Percentiles rank a stretch among this genome's conserved stretches.
Conservation (phyloP, 2,888 invertebrate genomes). For the Hypselothyrea guttata region DNA sequence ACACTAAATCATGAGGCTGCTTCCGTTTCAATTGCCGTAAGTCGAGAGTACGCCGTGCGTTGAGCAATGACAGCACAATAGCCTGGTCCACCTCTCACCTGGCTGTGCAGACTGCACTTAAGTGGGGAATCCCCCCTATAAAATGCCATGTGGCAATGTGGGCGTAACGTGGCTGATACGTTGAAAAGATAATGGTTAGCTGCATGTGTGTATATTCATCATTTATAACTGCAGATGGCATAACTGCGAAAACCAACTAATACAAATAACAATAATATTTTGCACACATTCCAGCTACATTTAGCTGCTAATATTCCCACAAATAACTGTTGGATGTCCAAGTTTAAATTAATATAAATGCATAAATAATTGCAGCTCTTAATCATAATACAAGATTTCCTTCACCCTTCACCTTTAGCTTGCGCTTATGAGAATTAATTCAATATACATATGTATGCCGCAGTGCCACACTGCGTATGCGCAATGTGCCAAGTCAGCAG, state of each 20-base stretch:
- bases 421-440: slow-evolving; percentile 79
- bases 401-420: slow-evolving; percentile 46
- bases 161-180: too few species aligned
- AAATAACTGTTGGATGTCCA: not conserved
- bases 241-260: not conserved
- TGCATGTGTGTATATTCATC: not conserved
- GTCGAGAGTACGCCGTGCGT: too few species aligned
- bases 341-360: slow-evolving; percentile 1
- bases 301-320: too few species aligned
- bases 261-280: too few species aligned
- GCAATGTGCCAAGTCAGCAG: slow-evolving; percentile 42
- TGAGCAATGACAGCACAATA: too few species aligned
- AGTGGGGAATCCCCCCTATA: too few species aligned
- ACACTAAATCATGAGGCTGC: too few species aligned
- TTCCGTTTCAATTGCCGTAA: too few species aligned
- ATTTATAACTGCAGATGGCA: slow-evolving; percentile 1
- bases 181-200: not conserved
- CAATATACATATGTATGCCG: slow-evolving; percentile 63
- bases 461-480: slow-evolving; percentile 62
- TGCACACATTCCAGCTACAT: too few species aligned
- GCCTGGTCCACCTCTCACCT: too few species aligned
- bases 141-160: too few species aligned
- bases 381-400: slow-evolving; percentile 10
- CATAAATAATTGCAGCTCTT: slow-evolving; percentile 5
- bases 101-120: too few species aligned